Base-by-base conservation (phyloP, 2,888 invertebrate genomes). In the Callinectes sapidus region DNA sequence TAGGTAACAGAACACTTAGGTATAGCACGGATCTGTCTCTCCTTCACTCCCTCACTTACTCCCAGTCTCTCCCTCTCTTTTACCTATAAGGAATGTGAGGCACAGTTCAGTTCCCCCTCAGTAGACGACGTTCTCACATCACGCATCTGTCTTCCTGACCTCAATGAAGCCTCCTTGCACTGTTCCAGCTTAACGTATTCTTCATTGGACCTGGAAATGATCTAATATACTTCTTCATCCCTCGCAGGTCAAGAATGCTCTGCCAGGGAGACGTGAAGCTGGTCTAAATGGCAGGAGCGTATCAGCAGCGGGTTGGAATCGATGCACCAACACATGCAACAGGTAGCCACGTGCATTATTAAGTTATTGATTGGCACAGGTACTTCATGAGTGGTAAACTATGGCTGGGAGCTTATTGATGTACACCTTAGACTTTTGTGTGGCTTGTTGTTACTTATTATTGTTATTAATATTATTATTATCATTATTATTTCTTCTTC, bases 261-360 rank as follows among this genome's bases (percentile, higher is more conserved):
- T 81, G 35, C n/a, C 18, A 32, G 81, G 14, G 14, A 0, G 13
- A 81, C 81, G 23, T 81, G 81, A 81, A 81, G 32, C 16, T 81
- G 35, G 13, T 16, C 13, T 16, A 35, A 81, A 81, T 81, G 81
- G 14, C 81, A 35, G 14, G 81, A 81, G 13, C 2, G 81, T 81
- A 35, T 81, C 35, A 32, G 35, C 35, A 32, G 81, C 81, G 32
- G 32, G 35, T 81, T 13, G 14, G 1, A 81, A 81, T 81, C 81
- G 35, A 81, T 81, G 35, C 3, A 23, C 35, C 8, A 10, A 48
- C 35, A 81, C 35, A 81, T 3, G 81, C 81, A 81, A 81, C 81
- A 81, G 81, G 81, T 81, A 35, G 35, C 3, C 81, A 81, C 81
- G 81, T 81, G 81, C 81, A 81, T 81, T 81, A 81, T 81, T 81